These are phyloP conservation scores for Synergus gifuensis DNA, from an alignment of 2,888 invertebrate species.

Conservation along the genomic window DNA sequence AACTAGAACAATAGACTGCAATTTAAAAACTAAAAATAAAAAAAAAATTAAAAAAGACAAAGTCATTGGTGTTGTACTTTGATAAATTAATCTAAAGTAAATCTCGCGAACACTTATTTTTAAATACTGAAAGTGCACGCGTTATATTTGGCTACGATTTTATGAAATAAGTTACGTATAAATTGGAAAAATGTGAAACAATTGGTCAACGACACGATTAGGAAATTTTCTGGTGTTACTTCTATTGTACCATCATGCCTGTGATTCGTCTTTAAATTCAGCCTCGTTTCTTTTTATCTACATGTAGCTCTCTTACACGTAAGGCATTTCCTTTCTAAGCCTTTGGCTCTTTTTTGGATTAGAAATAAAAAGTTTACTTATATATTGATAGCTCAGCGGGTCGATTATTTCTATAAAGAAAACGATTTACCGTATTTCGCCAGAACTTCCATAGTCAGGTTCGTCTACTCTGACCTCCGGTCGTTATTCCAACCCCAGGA, in stretches of 20 bases:
- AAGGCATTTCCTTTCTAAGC: conserved; percentile 35
- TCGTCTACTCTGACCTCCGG: conserved; percentile 76
- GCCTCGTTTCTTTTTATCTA: conserved; percentile 27
- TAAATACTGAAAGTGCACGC: neutral
- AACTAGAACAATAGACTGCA: conserved; percentile 3
- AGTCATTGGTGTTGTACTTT: conserved; percentile 19
- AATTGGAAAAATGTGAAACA: conserved; percentile 16
- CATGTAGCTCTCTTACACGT: conserved; percentile 11
- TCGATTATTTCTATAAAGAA: conserved; percentile 72
- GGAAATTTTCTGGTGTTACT: conserved; percentile 2
- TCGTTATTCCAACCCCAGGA: conserved; percentile 79
- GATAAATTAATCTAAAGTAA: conserved; percentile 13
- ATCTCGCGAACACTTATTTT: neutral
- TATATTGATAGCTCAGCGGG: conserved; percentile 69
- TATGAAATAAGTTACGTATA: conserved; percentile 4
- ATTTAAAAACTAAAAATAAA: conserved; percentile 1
- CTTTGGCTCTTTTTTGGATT: conserved; percentile 32
- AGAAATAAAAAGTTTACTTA: conserved; percentile 59
- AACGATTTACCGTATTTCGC: conserved; percentile 72
- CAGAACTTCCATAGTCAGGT: conserved; percentile 77
- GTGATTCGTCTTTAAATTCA: conserved; percentile 10
- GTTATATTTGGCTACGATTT: conserved; percentile 17
- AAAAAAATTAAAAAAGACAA: neutral
- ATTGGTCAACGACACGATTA: conserved; percentile 8
- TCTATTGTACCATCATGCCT: neutral